phyloP scores from a whole-genome alignment of 2,888 invertebrate genomes.

The Keiferia lycopersicella region DNA sequence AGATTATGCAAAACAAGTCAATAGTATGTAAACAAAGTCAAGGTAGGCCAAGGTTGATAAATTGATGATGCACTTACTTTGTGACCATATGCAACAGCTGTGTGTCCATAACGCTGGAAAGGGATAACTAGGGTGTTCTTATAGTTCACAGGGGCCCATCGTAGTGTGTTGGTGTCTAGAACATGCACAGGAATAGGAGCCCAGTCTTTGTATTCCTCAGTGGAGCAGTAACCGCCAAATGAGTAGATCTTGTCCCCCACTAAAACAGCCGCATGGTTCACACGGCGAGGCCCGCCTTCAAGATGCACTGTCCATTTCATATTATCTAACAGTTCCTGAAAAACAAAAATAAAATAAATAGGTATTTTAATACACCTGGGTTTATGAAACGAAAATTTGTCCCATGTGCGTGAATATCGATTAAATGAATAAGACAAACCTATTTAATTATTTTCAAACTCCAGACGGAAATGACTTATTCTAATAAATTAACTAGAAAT shows the following conservation, averaged over 20 bases:
- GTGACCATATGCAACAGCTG: constrained; percentile 89
- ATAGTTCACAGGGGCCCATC: constrained; percentile 81
- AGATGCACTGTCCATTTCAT: constrained; percentile 93
- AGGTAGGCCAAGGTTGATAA: constrained; percentile 17
- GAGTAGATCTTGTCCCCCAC: constrained; percentile 91
- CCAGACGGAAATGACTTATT: constrained; percentile 4
- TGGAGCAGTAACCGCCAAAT: constrained; percentile 95
- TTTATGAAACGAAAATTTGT: neutral
- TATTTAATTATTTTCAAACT: neutral
- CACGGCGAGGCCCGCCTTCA: constrained; percentile 94
- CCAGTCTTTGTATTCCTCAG: constrained; percentile 88
- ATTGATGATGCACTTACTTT: constrained; percentile 65
- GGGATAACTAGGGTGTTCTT: constrained; percentile 82
- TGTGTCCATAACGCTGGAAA: constrained; percentile 95
- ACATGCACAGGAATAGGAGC: constrained; percentile 93
- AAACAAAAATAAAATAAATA: no score
- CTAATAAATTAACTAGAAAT: neutral
- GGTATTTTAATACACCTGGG: neutral
- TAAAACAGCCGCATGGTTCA: constrained; percentile 94
- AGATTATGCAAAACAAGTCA: constrained; percentile 20
- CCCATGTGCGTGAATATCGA: neutral
- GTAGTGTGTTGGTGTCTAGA: constrained; percentile 86
- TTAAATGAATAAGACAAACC: neutral
- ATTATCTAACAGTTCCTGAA: constrained; percentile 21
- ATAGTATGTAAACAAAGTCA: constrained; percentile 14